These are phyloP conservation scores for Platalea minor DNA, from an alignment of 2,797 vertebrate species.

Conservation along the genomic window DNA sequence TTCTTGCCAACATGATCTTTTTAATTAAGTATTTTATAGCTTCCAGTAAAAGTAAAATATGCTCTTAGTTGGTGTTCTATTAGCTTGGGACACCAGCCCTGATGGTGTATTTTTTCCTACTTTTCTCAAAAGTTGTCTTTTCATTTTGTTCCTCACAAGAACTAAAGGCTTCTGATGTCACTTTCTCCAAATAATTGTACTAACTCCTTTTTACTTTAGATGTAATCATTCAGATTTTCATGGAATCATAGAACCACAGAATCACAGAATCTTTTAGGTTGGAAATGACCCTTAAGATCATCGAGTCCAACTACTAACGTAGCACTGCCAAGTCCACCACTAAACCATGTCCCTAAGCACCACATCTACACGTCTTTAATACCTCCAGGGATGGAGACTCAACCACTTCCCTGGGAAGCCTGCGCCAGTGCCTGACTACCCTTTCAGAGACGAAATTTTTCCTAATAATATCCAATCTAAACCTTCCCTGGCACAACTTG, in stretches of 20 bases:
- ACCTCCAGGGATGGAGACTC: too few relatives aligned
- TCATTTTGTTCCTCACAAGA: neutral
- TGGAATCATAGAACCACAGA: neutral
- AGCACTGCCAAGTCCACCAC: too few relatives aligned
- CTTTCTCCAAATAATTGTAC: neutral
- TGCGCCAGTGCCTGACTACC: too few relatives aligned
- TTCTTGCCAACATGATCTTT: neutral
- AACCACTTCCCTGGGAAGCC: too few relatives aligned
- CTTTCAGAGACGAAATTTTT: too few relatives aligned
- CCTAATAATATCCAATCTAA: too few relatives aligned
- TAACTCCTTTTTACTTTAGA: neutral
- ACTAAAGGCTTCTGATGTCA: neutral
- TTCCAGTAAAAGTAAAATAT: constrained; percentile 13
- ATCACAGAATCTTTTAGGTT: too few relatives aligned
- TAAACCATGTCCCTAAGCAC: too few relatives aligned
- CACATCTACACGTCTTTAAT: too few relatives aligned
- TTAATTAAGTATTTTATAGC: constrained; percentile 33
- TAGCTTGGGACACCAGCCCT: neutral
- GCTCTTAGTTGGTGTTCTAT: neutral
- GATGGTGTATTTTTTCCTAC: neutral
- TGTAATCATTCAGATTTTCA: neutral
- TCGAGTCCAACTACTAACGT: too few relatives aligned
- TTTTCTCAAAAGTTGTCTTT: neutral
- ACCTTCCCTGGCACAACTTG: too few relatives aligned
- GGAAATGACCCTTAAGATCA: too few relatives aligned